These are phyloP conservation scores for Pelecanus crispus DNA, from an alignment of 2,113 vertebrate genomes.

Conservation along the genomic window DNA sequence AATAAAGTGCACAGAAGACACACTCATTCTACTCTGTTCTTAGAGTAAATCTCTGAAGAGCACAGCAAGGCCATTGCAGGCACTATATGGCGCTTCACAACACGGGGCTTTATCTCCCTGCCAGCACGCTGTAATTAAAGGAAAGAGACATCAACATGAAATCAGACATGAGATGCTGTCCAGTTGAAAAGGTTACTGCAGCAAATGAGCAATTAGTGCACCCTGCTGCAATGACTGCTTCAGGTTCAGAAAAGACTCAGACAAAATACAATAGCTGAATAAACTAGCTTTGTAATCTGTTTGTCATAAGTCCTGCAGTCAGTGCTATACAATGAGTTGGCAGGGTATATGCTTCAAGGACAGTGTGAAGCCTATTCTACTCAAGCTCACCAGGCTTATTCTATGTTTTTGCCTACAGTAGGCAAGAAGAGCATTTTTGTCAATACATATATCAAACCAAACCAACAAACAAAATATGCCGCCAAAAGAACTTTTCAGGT, in stretches of 20 bases:
- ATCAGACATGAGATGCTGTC: conserved; percentile 41
- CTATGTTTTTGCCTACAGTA: neutral
- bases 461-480: neutral
- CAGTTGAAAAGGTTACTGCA: conserved; percentile 65
- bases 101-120: neutral
- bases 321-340: neutral
- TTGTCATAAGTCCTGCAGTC: conserved; percentile 29
- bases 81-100: neutral
- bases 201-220: conserved; percentile 71
- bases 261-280: conserved; percentile 40
- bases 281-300: conserved; percentile 56
- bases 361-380: accelerated
- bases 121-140: conserved; percentile 37
- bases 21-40: neutral
- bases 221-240: conserved; percentile 24
- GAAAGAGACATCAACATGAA: conserved; percentile 35
- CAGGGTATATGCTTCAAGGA: neutral
- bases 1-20: neutral
- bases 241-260: conserved; percentile 16
- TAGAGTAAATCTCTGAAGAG: neutral
- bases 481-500: neutral
- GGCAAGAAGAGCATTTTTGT: neutral
- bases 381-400: neutral
- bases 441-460: neutral
- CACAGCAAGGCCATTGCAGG: neutral